Evolutionary conservation across 1,140 invertebrate genomes (phyloP).

Genomic region (Drosophila punjabiensis): DNA sequence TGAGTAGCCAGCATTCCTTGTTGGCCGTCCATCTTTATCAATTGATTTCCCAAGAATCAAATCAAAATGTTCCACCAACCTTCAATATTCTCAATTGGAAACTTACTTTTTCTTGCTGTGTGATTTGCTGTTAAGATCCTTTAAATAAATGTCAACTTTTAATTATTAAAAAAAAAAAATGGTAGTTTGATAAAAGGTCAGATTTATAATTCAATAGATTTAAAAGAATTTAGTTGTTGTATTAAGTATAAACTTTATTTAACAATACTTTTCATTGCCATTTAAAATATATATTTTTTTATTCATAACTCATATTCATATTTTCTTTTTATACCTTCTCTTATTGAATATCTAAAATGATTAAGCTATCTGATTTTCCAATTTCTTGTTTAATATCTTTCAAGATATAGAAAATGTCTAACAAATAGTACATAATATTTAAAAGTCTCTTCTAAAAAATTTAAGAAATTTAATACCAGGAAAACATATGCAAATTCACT

Average conservation of each 20-base stretch:
- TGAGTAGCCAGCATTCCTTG: conserved; percentile 34
- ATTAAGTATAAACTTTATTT: background rate
- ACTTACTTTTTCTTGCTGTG: background rate
- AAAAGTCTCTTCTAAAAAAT: no score
- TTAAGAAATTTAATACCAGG: no score
- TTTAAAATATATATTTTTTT: no score
- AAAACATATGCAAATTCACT: no score
- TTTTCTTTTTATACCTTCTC: background rate
- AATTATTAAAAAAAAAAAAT: background rate
- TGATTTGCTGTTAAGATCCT: background rate
- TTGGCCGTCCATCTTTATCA: conserved; percentile 36
- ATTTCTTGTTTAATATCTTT: no score
- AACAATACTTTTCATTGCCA: no score
- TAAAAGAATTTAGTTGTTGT: no score
- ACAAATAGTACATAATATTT: no score
- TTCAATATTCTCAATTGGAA: background rate
- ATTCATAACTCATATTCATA: background rate
- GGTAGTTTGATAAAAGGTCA: background rate
- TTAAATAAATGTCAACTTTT: background rate
- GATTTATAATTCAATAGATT: no score
- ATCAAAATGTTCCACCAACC: background rate
- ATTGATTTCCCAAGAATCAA: background rate
- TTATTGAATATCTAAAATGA: no score
- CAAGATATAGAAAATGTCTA: no score
- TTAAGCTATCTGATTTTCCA: no score